These are phyloP conservation scores for Ashinkailepas kermadecensis DNA, from an alignment of 2,888 invertebrate genomes.

Conservation along the genomic window DNA sequence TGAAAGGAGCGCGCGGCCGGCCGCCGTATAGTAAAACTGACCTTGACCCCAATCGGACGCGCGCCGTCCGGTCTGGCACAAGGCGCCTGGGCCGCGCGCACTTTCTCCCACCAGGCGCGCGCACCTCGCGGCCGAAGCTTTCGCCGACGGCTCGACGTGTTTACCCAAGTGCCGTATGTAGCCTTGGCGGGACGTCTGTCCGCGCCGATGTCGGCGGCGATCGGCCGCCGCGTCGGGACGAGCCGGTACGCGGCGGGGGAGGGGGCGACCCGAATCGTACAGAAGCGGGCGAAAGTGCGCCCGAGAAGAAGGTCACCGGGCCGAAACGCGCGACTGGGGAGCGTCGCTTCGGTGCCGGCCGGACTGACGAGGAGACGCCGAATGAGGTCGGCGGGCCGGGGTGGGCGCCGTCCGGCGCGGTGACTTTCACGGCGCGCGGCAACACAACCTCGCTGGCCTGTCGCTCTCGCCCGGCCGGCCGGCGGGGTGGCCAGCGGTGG, in stretches of 20 bases:
- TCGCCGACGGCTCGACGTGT: neutral
- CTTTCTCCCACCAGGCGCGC: neutral
- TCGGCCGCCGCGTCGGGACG: neutral
- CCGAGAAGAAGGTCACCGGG: conserved; percentile 6
- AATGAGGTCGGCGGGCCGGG: neutral
- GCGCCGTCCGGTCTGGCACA: neutral
- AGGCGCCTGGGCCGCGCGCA: neutral
- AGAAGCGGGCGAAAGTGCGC: neutral
- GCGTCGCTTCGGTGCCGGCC: neutral
- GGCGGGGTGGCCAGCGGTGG: too few species aligned
- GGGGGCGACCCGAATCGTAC: neutral
- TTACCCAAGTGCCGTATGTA: neutral
- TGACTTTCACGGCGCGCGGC: neutral
- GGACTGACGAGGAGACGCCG: neutral
- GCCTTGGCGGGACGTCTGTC: neutral
- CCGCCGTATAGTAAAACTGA: neutral
- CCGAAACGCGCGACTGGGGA: neutral
- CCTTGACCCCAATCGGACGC: neutral
- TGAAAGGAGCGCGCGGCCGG: neutral
- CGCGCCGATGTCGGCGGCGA: neutral
- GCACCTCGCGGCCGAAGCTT: neutral
- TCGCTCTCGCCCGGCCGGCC: too few species aligned
- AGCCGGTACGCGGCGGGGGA: neutral
- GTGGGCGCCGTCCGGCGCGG: neutral
- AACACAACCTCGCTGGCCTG: too few species aligned